phyloP scores from a whole-genome alignment of 2,888 invertebrate genomes.

The Drepana falcataria region DNA sequence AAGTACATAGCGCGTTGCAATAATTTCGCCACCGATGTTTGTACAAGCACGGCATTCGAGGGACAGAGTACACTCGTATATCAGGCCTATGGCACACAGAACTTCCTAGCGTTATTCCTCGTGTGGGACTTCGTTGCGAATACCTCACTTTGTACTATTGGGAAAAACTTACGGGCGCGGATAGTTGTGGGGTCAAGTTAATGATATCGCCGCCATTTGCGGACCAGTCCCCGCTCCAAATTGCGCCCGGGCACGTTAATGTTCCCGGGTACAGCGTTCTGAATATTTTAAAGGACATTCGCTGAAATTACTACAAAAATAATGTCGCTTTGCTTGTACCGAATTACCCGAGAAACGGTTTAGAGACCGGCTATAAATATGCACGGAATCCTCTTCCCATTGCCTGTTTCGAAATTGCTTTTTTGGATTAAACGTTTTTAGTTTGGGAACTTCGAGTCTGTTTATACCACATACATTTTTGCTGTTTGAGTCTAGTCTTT shows the following conservation, averaged over 20 bases:
- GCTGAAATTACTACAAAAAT: constrained; percentile 77
- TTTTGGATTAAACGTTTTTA: constrained; percentile 62
- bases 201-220: constrained; percentile 77
- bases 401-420: constrained; percentile 69
- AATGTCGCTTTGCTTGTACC: constrained; percentile 75
- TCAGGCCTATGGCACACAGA: constrained; percentile 32
- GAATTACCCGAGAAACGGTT: constrained; percentile 75
- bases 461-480: no score
- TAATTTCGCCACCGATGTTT: constrained; percentile 19
- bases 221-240: constrained; percentile 68
- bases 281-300: constrained; percentile 79
- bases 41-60: constrained; percentile 6
- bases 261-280: constrained; percentile 72
- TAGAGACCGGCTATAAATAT: constrained; percentile 72
- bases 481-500: no score
- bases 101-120: constrained; percentile 32
- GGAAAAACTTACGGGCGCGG: constrained; percentile 69
- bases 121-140: constrained; percentile 35
- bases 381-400: constrained; percentile 68
- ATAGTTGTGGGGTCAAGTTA: constrained; percentile 76
- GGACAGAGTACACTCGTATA: no score
- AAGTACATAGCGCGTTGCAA: no score
- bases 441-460: constrained; percentile 20
- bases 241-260: constrained; percentile 75
- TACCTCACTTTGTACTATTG: constrained; percentile 68